A percentile compares a stretch with the other conserved stretches of the same genome.
Conservation (phyloP, 2,888 invertebrate genomes). For the Lacanobia oleracea region DNA sequence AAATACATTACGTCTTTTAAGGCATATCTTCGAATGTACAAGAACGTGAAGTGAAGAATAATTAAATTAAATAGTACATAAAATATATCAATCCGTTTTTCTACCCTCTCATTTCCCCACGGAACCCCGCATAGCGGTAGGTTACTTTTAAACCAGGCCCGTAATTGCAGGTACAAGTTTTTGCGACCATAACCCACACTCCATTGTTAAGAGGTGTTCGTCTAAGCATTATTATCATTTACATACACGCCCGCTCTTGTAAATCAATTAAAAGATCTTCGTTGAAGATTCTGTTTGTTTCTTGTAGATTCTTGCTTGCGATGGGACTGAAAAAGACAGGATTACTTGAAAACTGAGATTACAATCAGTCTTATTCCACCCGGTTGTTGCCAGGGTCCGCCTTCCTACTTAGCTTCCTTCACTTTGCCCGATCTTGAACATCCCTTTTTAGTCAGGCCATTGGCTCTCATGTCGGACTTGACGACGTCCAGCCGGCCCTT, state of each 20-base stretch:
- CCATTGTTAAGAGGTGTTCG: conserved; percentile 57
- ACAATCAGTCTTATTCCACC: too few relatives aligned
- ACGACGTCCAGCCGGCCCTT: too few relatives aligned
- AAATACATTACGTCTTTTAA: too few relatives aligned
- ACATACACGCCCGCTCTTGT: conserved; percentile 36
- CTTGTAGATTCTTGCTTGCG: background rate
- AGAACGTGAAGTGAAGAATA: too few relatives aligned
- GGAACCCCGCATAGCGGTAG: conserved; percentile 56
- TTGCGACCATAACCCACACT: conserved; percentile 50
- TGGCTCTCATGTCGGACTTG: too few relatives aligned
- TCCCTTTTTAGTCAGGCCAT: too few relatives aligned
- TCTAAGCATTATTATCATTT: conserved; percentile 44
- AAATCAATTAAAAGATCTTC: conserved; percentile 48
- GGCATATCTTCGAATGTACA: too few relatives aligned
- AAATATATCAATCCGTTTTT: background rate
- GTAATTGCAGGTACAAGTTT: conserved; percentile 53
- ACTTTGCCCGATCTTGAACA: too few relatives aligned
- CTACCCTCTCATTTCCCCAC: background rate
- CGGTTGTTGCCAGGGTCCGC: too few relatives aligned
- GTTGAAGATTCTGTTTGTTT: background rate
- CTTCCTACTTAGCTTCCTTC: too few relatives aligned
- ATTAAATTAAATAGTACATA: too few relatives aligned
- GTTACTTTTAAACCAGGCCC: conserved; percentile 29
- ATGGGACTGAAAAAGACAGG: background rate
- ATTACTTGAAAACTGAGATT: too few relatives aligned